These are phyloP conservation scores for Phortica okadai DNA, from an alignment of 2,888 invertebrate species.

Conservation along the genomic window DNA sequence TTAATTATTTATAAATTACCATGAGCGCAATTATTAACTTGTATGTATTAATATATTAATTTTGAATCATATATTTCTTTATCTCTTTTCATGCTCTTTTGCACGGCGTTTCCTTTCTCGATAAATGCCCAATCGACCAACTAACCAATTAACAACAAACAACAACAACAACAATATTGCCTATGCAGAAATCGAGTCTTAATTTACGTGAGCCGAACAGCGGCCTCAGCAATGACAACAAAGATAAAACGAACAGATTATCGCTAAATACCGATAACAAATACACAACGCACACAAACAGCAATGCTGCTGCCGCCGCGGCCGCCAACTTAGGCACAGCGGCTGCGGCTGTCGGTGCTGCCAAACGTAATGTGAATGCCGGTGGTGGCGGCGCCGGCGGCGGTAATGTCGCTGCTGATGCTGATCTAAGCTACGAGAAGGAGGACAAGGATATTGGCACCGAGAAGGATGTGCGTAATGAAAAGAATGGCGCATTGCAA, in stretches of 20 bases:
- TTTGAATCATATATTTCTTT: neutral
- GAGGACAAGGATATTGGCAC: slow-evolving; percentile 74
- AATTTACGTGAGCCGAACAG: slow-evolving; percentile 67
- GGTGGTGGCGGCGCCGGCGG: slow-evolving; percentile 47
- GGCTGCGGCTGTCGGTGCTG: slow-evolving; percentile 30
- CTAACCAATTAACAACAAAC: slow-evolving; percentile 4
- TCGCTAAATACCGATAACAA: slow-evolving; percentile 73
- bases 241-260: slow-evolving; percentile 65
- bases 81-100: neutral
- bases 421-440: slow-evolving; percentile 65
- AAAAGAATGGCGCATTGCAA: slow-evolving; percentile 75
- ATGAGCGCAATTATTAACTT: neutral
- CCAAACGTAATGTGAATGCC: slow-evolving; percentile 39
- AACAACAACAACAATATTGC: neutral
- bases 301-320: slow-evolving; percentile 35
- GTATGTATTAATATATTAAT: neutral
- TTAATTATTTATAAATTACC: too few relatives aligned
- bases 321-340: slow-evolving; percentile 27
- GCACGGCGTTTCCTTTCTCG: slow-evolving; percentile 3
- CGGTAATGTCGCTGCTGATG: slow-evolving; percentile 50
- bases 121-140: neutral
- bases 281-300: slow-evolving; percentile 61
- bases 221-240: slow-evolving; percentile 50
- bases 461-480: slow-evolving; percentile 71
- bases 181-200: slow-evolving; percentile 69